phyloP scores from a whole-genome alignment of 2,113 vertebrate species.

The Tragelaphus buxtoni region DNA sequence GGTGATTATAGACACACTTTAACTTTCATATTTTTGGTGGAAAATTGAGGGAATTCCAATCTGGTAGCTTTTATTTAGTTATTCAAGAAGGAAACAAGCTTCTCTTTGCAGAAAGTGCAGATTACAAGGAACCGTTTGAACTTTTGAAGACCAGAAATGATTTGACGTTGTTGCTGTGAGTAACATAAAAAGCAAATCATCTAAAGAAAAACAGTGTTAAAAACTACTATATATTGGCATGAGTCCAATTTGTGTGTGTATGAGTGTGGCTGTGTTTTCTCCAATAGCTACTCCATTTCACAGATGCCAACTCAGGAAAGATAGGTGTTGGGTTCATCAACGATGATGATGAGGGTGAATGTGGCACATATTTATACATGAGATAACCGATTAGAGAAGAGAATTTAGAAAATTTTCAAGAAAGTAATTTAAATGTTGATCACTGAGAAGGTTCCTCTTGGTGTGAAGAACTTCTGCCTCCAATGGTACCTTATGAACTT shows the following conservation, averaged over 20 bases:
- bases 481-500: neutral
- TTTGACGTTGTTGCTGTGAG: neutral
- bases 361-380: neutral
- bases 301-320: neutral
- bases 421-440: neutral
- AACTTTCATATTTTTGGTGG: neutral
- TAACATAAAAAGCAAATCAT: neutral
- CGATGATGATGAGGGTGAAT: accelerated
- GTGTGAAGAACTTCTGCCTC: neutral
- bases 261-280: neutral
- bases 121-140: neutral
- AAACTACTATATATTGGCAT: neutral
- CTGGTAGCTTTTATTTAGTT: neutral
- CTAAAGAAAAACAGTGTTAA: neutral
- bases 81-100: neutral
- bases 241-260: neutral
- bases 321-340: neutral
- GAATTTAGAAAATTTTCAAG: neutral
- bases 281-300: neutral
- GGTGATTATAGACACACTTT: neutral
- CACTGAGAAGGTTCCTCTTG: neutral
- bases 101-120: neutral
- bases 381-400: neutral
- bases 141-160: neutral
- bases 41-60: neutral